These are phyloP conservation scores for Euwallacea similis DNA, from an alignment of 1,140 invertebrate genomes.

Conservation along the genomic window DNA sequence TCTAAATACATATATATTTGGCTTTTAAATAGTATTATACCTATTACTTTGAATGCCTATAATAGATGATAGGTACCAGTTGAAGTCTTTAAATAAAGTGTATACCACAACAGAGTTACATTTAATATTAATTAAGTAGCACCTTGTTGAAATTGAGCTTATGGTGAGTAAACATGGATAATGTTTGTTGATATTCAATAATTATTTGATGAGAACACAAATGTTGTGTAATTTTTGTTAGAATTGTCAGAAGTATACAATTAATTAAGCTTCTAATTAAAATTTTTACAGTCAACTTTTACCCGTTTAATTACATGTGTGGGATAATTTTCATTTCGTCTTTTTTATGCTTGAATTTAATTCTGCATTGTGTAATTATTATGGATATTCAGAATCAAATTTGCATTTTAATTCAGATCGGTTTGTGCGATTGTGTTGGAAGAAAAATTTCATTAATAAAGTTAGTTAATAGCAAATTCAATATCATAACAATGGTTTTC, in stretches of 20 bases:
- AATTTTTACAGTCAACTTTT: constrained; percentile 17
- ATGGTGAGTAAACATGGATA: too few relatives aligned
- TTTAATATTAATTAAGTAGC: too few relatives aligned
- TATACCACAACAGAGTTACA: too few relatives aligned
- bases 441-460: too few relatives aligned
- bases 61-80: too few relatives aligned
- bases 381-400: constrained; percentile 9
- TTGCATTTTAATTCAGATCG: constrained; percentile 1
- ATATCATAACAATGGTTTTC: too few relatives aligned
- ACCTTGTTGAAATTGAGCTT: too few relatives aligned
- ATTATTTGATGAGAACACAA: constrained; percentile 2
- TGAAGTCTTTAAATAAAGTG: too few relatives aligned
- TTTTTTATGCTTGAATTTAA: background rate
- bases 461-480: too few relatives aligned
- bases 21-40: constrained; percentile 8
- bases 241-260: background rate
- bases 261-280: constrained; percentile 14
- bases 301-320: constrained; percentile 6
- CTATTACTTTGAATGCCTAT: too few relatives aligned
- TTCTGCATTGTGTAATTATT: constrained; percentile 12
- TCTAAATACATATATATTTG: constrained; percentile 1
- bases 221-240: constrained; percentile 9
- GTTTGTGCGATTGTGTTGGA: too few relatives aligned
- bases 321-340: constrained; percentile 15
- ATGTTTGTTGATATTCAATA: background rate